Percentiles rank a stretch among this genome's conserved stretches.
These are phyloP conservation scores for Ptilorrhoa leucosticta DNA, from an alignment of 2,113 vertebrate species.

Conservation along the genomic window DNA sequence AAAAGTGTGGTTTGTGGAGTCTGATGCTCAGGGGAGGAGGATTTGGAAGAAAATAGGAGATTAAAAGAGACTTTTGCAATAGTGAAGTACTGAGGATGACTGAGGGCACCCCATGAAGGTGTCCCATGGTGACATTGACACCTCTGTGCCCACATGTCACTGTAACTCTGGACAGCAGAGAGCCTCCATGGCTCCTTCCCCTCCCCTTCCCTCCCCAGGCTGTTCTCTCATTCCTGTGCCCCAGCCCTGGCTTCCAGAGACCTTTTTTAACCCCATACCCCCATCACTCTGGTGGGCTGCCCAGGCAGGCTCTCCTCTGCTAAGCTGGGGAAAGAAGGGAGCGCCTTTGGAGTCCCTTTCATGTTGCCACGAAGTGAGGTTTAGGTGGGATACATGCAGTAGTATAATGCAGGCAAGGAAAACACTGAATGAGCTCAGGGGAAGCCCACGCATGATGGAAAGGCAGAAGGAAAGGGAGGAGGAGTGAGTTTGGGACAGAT, in stretches of 20 bases:
- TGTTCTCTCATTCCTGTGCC: background rate
- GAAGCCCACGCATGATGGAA: background rate
- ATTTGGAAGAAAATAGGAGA: background rate
- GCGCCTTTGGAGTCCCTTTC: background rate
- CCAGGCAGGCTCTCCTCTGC: background rate
- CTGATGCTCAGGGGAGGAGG: background rate
- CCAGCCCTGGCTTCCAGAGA: background rate
- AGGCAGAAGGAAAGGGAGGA: background rate
- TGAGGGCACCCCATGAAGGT: rapidly evolving
- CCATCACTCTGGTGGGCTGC: background rate
- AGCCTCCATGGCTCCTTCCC: background rate
- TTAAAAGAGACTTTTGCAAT: background rate
- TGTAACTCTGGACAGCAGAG: rapidly evolving
- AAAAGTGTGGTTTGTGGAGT: background rate
- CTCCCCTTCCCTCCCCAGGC: background rate
- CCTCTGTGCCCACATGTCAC: background rate
- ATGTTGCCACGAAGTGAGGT: rapidly evolving
- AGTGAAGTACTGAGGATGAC: background rate
- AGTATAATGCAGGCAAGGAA: background rate
- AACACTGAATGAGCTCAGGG: background rate
- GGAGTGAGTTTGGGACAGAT: background rate
- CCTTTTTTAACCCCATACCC: background rate
- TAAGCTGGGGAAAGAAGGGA: background rate
- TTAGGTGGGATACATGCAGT: background rate
- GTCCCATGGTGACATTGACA: rapidly evolving